Evolutionary conservation across 2,797 vertebrate species (phyloP).

Genomic region (Ctenosaura bakeri): DNA sequence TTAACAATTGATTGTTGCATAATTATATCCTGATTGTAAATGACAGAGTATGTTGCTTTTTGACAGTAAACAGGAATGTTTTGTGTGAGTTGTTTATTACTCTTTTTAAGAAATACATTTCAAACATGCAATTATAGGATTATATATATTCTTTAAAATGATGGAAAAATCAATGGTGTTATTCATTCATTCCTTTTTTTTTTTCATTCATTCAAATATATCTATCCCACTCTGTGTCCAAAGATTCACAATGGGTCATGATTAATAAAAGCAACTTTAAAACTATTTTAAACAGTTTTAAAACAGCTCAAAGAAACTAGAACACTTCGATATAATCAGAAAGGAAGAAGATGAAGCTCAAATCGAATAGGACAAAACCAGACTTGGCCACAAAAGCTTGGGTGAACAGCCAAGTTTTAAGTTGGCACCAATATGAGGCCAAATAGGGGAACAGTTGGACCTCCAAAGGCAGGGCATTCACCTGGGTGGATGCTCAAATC

Average conservation of each 20-base stretch:
- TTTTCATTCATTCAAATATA: not conserved
- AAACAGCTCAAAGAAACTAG: not conserved
- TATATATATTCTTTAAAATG: not conserved
- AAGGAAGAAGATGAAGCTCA: not conserved
- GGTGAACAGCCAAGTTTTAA: not conserved
- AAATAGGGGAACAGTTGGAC: too few species aligned
- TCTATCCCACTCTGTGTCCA: not conserved
- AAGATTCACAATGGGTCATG: not conserved
- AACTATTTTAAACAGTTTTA: not conserved
- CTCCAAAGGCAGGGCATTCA: too few species aligned
- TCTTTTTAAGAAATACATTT: not conserved
- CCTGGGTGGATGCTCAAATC: too few species aligned
- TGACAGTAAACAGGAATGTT: not conserved
- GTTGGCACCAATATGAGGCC: not conserved
- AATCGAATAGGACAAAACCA: not conserved
- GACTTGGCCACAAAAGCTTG: not conserved
- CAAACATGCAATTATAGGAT: not conserved
- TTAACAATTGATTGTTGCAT: slow-evolving; percentile 6
- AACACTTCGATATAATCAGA: not conserved
- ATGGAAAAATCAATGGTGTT: not conserved
- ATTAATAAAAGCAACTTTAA: not conserved
- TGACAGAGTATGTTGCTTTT: not conserved
- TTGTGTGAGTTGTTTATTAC: not conserved
- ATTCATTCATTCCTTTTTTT: not conserved
- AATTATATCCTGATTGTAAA: slow-evolving; percentile 5